Evolutionary conservation across 2,797 vertebrate genomes (phyloP), one percentile per base, ranked within the genome.

Genomic region (Sphenodon punctatus): DNA sequence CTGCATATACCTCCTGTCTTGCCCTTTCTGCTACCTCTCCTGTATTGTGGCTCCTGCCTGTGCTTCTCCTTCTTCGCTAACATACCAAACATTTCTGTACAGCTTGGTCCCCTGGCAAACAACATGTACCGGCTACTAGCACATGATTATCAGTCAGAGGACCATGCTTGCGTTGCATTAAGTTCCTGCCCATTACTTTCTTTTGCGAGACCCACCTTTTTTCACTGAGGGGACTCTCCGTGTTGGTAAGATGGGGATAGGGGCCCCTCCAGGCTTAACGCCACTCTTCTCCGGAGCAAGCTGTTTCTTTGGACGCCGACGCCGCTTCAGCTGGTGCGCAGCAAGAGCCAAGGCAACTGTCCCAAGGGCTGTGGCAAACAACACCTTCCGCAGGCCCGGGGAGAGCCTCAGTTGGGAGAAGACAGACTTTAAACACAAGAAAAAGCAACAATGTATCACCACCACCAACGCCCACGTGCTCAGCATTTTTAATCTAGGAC

Each of bases 301-400:
- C 93, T 98, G 98, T 73, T 98, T 99, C 94, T 97, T 97, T 80
- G 98, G 97, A 51, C 98, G 96, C 12, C 98, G 97, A 0, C 98
- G 96, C 3, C 99, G 95, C 92, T 99, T 99, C 60, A 99, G 93
- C 90, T 99, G 99, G 78, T 99, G 99, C 20, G 99, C 99, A 0
- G 98, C 98, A n/a, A 99, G 96, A 43, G 98, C 98, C 94, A 99
- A 92, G 2, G 98, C 98, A 2, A 99, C 98, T 0, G 98, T 99
- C 43, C 99, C 99, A 7, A 99, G 96, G 1, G 98, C 98, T 0
- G 98, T 99, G 77, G 98, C 99, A 66, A 99, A 98, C 67, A 99
- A 95, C 81, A 99, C 98, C 90, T 98, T 99, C 90, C 98, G 98
- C 74, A 99, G 96, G 94, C 95, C 98, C 1, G 98, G 99, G 1